Base-by-base conservation (phyloP, 2,797 vertebrate genomes). In the Chrysocyon brachyurus region DNA sequence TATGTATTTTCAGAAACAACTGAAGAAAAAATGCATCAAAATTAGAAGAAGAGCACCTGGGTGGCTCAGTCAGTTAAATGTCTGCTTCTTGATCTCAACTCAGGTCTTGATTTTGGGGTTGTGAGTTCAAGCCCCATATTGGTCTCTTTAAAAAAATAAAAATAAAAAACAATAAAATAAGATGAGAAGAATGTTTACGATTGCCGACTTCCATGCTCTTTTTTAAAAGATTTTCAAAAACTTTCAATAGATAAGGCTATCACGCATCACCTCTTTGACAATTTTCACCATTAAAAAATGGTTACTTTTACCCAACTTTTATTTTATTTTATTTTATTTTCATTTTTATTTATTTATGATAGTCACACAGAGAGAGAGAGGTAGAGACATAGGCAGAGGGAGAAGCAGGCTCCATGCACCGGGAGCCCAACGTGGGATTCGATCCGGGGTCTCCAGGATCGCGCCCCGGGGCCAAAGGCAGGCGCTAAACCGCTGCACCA, bases 211-310 rank as follows among this genome's bases (percentile, higher is more conserved):
- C 63, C 33, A 31, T 31, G 33, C 46, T 90, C 83, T 95, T 84
- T 61, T 40, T 92, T 81, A 63, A 84, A 87, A 91, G 21, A 19
- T 33, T 95, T 95, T 61, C 16, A 46, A 68, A 78, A 56, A 72
- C 83, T 87, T 63, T 95, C 75, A 46, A 9, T 64, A 63, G 46
- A 24, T 9, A 68, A 19, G 3, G 31, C 36, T 21, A 56, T 70
- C 28, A 28, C 57, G 9, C 26, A 31, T 21, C 22, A 6, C 52
- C 64, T 84, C 52, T 52, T 52, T 81, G 54, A 68, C 52, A 77
- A 5, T 57, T 73, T 52, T 49, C 26, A 59, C 9, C 52, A 12
- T 3, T 21, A 52, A 5, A 24, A 57, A 52, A 66, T 0, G 2
- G 54, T 1, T 46, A n/a, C 59, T 73, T 49, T 75, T 40, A 28